Conservation (phyloP, 1,140 invertebrate species). For the Dendrolimus kikuchii region DNA sequence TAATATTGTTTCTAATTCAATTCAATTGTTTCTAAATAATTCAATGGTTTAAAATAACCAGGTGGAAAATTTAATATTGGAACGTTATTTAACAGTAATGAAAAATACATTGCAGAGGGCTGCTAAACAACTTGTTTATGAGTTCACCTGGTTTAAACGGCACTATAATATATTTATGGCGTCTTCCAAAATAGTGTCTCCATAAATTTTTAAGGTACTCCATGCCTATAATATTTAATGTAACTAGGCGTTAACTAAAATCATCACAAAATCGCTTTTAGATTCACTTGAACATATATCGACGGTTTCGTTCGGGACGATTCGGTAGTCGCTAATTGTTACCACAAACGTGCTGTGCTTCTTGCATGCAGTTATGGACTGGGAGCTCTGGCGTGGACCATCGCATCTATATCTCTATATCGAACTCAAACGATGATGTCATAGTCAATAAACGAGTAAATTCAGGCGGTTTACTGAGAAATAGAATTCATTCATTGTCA, state of each 20-base stretch:
- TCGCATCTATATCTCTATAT: slow-evolving; percentile 30
- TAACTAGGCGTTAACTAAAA: neutral
- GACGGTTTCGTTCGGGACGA: neutral
- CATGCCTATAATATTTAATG: slow-evolving; percentile 27
- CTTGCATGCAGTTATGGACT: slow-evolving; percentile 48
- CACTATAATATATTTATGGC: slow-evolving; percentile 48
- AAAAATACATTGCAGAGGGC: no score
- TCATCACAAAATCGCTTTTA: slow-evolving; percentile 5
- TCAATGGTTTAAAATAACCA: no score
- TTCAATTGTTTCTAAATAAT: no score
- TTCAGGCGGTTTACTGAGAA: slow-evolving; percentile 29
- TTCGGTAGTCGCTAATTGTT: slow-evolving; percentile 33
- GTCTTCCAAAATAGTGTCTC: slow-evolving; percentile 45
- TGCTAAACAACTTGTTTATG: neutral
- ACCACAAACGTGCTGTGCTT: slow-evolving; percentile 45
- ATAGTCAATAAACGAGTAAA: slow-evolving; percentile 44
- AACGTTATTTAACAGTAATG: no score
- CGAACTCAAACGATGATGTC: slow-evolving; percentile 47
- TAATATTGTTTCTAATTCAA: no score
- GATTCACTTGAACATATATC: slow-evolving; percentile 4
- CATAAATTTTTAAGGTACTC: slow-evolving; percentile 54
- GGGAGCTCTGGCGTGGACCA: slow-evolving; percentile 22
- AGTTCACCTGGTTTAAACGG: slow-evolving; percentile 54
- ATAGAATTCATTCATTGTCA: slow-evolving; percentile 34
- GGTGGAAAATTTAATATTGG: no score